A percentile compares a stretch with the other conserved stretches of the same genome.
Evolutionary conservation across 2,797 vertebrate genomes (phyloP).

Genomic region (Pachyuromys duprasi): DNA sequence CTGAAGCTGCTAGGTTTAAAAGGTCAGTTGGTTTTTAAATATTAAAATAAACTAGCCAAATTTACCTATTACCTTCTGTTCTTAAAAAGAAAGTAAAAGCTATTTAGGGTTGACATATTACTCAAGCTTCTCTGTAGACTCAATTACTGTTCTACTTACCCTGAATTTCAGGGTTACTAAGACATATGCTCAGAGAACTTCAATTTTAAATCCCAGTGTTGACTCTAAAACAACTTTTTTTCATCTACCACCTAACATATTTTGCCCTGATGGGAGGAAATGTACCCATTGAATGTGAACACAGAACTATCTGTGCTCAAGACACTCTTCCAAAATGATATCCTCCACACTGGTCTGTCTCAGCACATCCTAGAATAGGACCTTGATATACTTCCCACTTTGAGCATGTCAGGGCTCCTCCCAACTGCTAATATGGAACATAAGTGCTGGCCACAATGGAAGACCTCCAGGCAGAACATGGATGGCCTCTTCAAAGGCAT

Average conservation of each 20-base stretch:
- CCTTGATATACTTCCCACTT: conserved; percentile 48
- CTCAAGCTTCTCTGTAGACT: background rate
- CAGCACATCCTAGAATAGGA: conserved; percentile 48
- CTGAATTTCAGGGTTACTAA: background rate
- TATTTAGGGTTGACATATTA: background rate
- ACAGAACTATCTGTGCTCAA: background rate
- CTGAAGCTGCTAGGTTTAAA: background rate
- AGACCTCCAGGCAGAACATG: conserved; percentile 58
- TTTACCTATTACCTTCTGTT: background rate
- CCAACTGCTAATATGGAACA: conserved; percentile 74
- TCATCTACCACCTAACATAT: background rate
- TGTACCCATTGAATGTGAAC: background rate
- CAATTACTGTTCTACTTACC: background rate
- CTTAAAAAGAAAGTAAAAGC: background rate
- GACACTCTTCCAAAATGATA: background rate
- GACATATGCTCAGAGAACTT: background rate
- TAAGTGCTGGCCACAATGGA: conserved; percentile 45
- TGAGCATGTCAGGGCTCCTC: background rate
- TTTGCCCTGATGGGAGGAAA: background rate
- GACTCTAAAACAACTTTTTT: background rate
- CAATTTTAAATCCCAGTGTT: background rate
- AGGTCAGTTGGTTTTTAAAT: background rate
- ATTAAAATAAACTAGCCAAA: background rate
- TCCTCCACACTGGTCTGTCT: background rate
- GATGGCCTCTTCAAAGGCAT: conserved; percentile 75